phyloP scores from a whole-genome alignment of 2,888 invertebrate genomes.

The Cataglyphis livida region DNA sequence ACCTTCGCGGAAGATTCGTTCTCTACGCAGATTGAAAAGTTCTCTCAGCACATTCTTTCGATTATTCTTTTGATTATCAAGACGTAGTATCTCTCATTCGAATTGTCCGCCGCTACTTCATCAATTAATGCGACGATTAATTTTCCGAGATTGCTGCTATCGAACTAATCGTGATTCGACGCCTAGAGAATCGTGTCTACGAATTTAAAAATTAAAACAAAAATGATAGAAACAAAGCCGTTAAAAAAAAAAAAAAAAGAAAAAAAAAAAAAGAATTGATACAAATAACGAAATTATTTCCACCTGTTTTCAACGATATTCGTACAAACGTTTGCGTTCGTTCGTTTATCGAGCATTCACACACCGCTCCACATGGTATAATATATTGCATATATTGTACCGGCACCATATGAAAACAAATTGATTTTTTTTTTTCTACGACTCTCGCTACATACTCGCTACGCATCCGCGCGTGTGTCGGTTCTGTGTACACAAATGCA shows the following conservation, averaged over 20 bases:
- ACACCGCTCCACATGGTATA: constrained; percentile 22
- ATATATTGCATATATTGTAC: constrained; percentile 11
- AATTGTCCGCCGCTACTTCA: background rate
- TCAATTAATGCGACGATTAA: background rate
- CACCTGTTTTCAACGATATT: constrained; percentile 4
- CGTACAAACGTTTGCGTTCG: background rate
- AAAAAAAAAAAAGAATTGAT: background rate
- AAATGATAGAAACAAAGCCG: background rate
- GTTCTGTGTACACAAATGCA: background rate
- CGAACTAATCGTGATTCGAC: background rate
- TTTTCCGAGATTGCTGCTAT: background rate
- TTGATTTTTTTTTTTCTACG: constrained; percentile 35
- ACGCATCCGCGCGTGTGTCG: background rate
- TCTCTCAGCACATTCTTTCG: constrained; percentile 3
- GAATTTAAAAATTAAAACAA: background rate
- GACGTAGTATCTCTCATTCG: background rate
- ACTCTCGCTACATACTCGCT: constrained; percentile 13
- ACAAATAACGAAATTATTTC: background rate
- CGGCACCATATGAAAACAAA: constrained; percentile 22
- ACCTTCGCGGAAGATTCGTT: constrained; percentile 65
- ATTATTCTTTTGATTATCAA: constrained; percentile 26
- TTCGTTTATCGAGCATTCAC: constrained; percentile 37
- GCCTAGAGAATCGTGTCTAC: too few relatives aligned
- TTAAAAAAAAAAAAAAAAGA: background rate
- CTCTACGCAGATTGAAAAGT: constrained; percentile 64